Conservation (phyloP, 1,140 invertebrate species). For the Cyclargus thomasi region DNA sequence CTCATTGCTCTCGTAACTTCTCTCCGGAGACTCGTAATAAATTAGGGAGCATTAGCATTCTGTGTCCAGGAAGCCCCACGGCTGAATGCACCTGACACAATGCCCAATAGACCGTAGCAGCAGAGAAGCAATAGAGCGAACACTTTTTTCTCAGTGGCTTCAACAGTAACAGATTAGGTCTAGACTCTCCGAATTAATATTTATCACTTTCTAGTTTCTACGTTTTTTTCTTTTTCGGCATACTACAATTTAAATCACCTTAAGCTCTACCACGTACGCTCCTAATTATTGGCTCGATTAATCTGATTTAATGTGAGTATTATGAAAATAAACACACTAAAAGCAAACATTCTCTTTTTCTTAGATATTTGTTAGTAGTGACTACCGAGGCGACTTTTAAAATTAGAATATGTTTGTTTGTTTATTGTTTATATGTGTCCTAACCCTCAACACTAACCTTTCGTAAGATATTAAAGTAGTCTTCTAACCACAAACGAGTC, state of each 20-base stretch:
- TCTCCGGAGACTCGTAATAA: constrained; percentile 6
- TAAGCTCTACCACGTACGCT: background rate
- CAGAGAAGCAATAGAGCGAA: background rate
- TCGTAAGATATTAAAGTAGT: no score
- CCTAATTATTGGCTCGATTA: background rate
- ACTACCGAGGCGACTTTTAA: no score
- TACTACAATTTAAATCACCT: background rate
- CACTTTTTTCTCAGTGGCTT: background rate
- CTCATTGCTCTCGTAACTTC: background rate
- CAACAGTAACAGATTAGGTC: constrained; percentile 3
- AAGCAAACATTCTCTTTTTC: no score
- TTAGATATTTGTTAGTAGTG: no score
- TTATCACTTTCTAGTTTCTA: background rate
- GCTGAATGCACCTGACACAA: constrained; percentile 2
- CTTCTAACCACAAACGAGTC: no score
- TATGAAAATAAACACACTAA: no score
- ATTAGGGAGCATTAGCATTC: background rate
- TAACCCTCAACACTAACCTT: no score
- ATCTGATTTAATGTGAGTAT: background rate
- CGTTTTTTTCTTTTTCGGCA: background rate
- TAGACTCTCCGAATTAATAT: constrained; percentile 1
- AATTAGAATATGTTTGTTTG: no score
- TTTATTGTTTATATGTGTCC: no score
- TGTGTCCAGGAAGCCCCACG: constrained; percentile 8
- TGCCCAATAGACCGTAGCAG: background rate